Conservation (phyloP, 2,797 vertebrate genomes). For the Melanotaenia nigrans region DNA sequence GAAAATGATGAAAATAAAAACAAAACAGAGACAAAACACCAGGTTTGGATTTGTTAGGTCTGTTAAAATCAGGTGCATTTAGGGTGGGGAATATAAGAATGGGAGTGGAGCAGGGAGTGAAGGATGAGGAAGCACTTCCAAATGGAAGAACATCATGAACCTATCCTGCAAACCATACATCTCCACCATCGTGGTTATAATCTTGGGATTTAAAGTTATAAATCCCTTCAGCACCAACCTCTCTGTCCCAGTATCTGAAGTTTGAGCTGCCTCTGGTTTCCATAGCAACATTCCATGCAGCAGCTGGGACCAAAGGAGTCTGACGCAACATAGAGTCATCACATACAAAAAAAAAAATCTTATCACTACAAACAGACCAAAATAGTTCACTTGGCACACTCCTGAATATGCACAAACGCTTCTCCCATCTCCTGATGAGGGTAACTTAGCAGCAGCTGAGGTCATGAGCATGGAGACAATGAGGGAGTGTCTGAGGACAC, state of each 20-base stretch:
- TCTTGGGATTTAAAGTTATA: background rate
- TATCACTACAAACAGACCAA: constrained; percentile 31
- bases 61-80: constrained; percentile 47
- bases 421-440: constrained; percentile 3
- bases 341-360: constrained; percentile 14
- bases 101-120: constrained; percentile 26
- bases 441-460: constrained; percentile 22
- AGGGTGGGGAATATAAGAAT: constrained; percentile 23
- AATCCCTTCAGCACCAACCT: background rate
- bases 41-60: constrained; percentile 53
- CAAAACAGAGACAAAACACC: constrained; percentile 61
- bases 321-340: constrained; percentile 5
- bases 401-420: constrained; percentile 12
- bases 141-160: background rate
- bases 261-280: constrained; percentile 47
- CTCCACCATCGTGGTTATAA: background rate
- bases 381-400: constrained; percentile 20
- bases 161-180: background rate
- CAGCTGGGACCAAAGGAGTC: constrained; percentile 31
- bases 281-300: constrained; percentile 46
- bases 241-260: constrained; percentile 18
- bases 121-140: constrained; percentile 39
- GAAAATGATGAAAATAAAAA: constrained; percentile 64
- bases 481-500: background rate
- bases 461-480: background rate